Conservation (phyloP, 2,113 vertebrate species). For the Balaeniceps rex region DNA sequence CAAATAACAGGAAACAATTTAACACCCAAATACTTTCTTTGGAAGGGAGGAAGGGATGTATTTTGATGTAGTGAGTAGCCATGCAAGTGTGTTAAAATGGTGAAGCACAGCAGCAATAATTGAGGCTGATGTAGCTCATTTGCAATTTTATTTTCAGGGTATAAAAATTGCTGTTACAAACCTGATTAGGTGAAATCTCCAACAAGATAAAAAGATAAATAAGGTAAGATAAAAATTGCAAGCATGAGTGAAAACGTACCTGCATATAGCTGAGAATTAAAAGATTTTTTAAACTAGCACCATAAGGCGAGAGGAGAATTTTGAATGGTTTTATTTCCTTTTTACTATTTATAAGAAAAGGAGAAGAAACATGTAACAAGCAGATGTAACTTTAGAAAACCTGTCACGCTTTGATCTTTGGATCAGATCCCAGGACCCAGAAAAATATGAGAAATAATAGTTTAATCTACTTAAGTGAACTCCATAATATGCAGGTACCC, state of each 20-base stretch:
- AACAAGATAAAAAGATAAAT: neutral
- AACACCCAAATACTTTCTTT: neutral
- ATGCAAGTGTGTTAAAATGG: neutral
- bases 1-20: neutral
- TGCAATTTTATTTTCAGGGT: neutral
- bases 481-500: neutral
- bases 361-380: neutral
- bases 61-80: neutral
- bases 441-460: neutral
- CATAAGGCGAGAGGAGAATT: neutral
- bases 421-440: neutral
- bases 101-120: neutral
- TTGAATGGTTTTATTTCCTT: neutral
- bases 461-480: neutral
- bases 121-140: neutral
- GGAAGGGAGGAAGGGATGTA: neutral
- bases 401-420: neutral
- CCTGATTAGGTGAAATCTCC: neutral
- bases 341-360: neutral
- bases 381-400: neutral
- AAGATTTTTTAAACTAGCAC: neutral
- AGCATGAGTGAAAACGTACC: neutral
- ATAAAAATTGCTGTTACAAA: neutral
- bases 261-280: neutral
- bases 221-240: neutral